Evolutionary conservation across 2,797 vertebrate species (phyloP).

Genomic region (Spheniscus humboldti): DNA sequence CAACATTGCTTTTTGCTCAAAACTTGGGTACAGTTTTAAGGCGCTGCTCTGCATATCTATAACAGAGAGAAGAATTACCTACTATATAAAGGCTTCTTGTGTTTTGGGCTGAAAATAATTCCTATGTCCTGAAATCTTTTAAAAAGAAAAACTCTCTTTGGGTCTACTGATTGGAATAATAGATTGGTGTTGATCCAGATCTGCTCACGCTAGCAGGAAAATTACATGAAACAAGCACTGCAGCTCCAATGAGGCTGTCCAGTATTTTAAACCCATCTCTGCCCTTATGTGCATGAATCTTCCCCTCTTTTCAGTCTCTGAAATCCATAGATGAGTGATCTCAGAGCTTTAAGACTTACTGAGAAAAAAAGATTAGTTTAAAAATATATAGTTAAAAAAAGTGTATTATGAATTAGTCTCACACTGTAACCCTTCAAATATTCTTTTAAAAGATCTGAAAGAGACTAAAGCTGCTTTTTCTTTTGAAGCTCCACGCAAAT

Average conservation of each 20-base stretch:
- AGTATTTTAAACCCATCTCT: background rate
- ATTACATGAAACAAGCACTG: background rate
- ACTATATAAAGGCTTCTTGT: background rate
- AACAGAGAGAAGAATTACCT: background rate
- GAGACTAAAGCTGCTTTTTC: background rate
- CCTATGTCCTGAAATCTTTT: background rate
- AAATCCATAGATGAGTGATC: background rate
- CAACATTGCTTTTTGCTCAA: slow-evolving; percentile 94
- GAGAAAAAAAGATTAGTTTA: background rate
- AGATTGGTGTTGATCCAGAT: background rate
- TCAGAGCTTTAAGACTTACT: background rate
- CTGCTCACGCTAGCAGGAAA: background rate
- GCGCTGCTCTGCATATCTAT: slow-evolving; percentile 93
- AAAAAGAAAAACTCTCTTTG: background rate
- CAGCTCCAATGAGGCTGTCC: background rate
- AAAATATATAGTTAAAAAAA: background rate
- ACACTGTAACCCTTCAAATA: background rate
- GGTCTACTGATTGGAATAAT: background rate
- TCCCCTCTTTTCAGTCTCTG: background rate
- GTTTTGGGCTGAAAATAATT: background rate
- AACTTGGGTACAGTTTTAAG: slow-evolving; percentile 87
- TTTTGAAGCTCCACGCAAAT: background rate
- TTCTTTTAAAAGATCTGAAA: background rate
- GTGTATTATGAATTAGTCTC: background rate
- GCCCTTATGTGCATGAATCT: background rate